Conservation (phyloP, 2,113 vertebrate genomes). For the Cyanistes caeruleus region DNA sequence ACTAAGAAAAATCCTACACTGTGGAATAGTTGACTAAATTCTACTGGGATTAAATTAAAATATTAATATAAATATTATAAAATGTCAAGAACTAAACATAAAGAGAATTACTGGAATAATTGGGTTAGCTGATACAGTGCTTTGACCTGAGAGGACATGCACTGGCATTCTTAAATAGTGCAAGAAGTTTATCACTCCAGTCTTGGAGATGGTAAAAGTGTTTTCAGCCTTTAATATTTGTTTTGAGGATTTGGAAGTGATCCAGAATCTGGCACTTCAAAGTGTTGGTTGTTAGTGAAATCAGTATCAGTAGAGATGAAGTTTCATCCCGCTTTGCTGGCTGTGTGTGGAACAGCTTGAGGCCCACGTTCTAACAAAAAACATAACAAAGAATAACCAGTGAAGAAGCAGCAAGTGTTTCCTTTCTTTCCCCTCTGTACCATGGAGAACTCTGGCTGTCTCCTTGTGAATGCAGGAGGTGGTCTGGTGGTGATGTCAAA, state of each 20-base stretch:
- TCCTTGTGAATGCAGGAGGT: neutral
- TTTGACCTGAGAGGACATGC: neutral
- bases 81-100: neutral
- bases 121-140: neutral
- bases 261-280: neutral
- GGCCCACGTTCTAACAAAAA: neutral
- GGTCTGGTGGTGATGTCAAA: neutral
- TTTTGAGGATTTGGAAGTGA: neutral
- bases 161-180: neutral
- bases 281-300: neutral
- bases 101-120: neutral
- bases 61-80: neutral
- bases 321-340: neutral
- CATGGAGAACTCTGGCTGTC: neutral
- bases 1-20: neutral
- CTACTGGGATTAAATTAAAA: neutral
- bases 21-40: neutral
- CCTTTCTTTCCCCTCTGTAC: neutral
- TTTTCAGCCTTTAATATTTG: neutral
- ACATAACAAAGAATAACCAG: neutral
- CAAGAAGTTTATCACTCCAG: neutral
- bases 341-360: neutral
- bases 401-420: neutral
- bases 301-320: neutral
- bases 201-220: neutral